These are phyloP conservation scores for Epinephelus malabaricus DNA, from an alignment of 2,797 vertebrate species.

Conservation along the genomic window DNA sequence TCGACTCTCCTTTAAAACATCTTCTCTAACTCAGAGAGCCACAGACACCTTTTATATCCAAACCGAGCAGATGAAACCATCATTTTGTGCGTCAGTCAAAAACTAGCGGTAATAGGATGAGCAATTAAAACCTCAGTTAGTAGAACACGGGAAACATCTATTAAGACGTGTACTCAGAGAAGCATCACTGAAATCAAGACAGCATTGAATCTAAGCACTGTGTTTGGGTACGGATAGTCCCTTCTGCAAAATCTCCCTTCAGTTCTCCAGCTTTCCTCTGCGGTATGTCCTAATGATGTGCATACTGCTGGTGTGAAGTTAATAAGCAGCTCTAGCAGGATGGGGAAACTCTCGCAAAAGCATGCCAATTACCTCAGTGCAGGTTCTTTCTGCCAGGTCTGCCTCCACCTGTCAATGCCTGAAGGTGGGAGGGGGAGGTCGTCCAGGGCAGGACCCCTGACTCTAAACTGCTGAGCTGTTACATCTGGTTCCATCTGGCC, in stretches of 20 bases:
- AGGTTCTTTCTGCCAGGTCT: constrained; percentile 55
- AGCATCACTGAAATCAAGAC: constrained; percentile 48
- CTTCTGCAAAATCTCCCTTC: constrained; percentile 48
- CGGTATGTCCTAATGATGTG: constrained; percentile 69
- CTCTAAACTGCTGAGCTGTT: constrained; percentile 76
- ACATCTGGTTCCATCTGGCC: constrained; percentile 64
- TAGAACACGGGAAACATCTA: constrained; percentile 41
- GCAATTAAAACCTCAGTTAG: constrained; percentile 65
- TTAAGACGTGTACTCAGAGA: constrained; percentile 34
- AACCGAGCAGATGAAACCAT: constrained; percentile 45
- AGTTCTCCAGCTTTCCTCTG: constrained; percentile 50
- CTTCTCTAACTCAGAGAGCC: constrained; percentile 42
- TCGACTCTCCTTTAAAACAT: constrained; percentile 53
- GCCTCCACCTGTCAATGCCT: constrained; percentile 57
- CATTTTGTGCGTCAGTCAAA: constrained; percentile 31
- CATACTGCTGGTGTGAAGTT: constrained; percentile 62
- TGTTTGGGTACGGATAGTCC: constrained; percentile 51
- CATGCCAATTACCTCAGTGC: constrained; percentile 67
- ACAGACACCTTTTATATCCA: constrained; percentile 45
- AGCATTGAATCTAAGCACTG: constrained; percentile 31
- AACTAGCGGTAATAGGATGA: constrained; percentile 53
- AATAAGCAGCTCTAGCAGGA: constrained; percentile 70
- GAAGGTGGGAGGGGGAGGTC: constrained; percentile 45
- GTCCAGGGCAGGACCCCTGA: constrained; percentile 57
- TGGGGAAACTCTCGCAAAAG: constrained; percentile 52